A percentile compares a stretch with the other conserved stretches of the same genome.
These are phyloP conservation scores for Xyliphius kryptos DNA, from an alignment of 2,113 vertebrate genomes.

Conservation along the genomic window DNA sequence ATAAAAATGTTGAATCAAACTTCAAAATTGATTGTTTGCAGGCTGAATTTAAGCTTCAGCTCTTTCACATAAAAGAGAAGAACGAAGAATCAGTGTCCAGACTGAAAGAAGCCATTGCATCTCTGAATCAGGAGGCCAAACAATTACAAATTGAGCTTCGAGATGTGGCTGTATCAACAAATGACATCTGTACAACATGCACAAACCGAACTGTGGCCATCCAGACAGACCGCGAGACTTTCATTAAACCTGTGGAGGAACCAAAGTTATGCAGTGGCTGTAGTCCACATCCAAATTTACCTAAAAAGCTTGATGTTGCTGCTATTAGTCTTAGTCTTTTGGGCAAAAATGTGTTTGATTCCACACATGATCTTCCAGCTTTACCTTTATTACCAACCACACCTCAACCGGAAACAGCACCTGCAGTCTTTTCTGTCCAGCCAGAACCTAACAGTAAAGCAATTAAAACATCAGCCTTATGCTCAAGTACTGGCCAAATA, in stretches of 20 bases:
- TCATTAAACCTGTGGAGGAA: conserved; percentile 70
- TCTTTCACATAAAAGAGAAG: conserved; percentile 73
- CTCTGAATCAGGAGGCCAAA: conserved; percentile 55
- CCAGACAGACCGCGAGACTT: conserved; percentile 86
- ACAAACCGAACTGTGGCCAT: conserved; percentile 77
- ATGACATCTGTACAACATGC: conserved; percentile 66
- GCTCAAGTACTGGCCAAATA: no score
- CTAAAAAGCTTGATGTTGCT: conserved; percentile 76
- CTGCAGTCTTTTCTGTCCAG: conserved; percentile 48
- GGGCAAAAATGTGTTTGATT: conserved; percentile 51
- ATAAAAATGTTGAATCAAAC: not conserved
- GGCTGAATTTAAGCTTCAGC: conserved; percentile 74
- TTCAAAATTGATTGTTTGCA: conserved; percentile 45
- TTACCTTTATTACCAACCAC: conserved; percentile 33
- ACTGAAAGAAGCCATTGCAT: conserved; percentile 66
- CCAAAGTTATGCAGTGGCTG: conserved; percentile 53
- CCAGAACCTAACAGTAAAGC: conserved; percentile 43
- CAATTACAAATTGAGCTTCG: conserved; percentile 61
- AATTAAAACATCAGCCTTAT: conserved; percentile 10
- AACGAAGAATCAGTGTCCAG: conserved; percentile 65
- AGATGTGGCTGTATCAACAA: conserved; percentile 76
- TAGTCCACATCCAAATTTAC: conserved; percentile 60
- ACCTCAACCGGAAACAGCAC: conserved; percentile 33
- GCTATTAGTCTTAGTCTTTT: conserved; percentile 68
- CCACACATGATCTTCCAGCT: conserved; percentile 35